A percentile compares a stretch with the other conserved stretches of the same genome.
Conservation (phyloP, 2,888 invertebrate species). For the Deilephila porcellus region DNA sequence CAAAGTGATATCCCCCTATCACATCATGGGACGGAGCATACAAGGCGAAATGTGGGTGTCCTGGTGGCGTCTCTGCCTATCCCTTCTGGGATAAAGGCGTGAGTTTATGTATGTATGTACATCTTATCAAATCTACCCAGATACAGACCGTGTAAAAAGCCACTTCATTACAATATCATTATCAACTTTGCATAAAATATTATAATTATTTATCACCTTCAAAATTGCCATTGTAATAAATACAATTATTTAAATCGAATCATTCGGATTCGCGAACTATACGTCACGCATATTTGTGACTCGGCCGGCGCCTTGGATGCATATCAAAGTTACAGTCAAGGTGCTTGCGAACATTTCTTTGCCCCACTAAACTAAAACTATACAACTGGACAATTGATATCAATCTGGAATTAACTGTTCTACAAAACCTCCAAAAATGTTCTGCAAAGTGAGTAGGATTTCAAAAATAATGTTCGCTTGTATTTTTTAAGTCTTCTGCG, state of each 20-base stretch:
- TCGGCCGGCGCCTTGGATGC: constrained; percentile 38
- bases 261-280: neutral
- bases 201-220: no score
- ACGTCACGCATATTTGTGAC: constrained; percentile 21
- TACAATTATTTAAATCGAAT: neutral
- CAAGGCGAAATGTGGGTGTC: no score
- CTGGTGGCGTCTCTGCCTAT: no score
- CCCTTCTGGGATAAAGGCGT: no score
- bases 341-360: constrained; percentile 45
- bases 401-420: constrained; percentile 38
- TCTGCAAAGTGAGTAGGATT: constrained; percentile 43
- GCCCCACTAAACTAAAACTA: constrained; percentile 52
- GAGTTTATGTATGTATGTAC: no score
- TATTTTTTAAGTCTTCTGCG: no score
- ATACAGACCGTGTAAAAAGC: neutral
- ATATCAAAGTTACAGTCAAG: constrained; percentile 52
- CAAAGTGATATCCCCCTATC: no score
- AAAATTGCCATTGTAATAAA: neutral
- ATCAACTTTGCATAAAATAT: neutral
- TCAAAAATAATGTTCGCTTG: no score
- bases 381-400: constrained; percentile 44
- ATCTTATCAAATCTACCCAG: neutral
- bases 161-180: neutral
- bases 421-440: constrained; percentile 40
- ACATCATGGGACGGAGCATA: no score